Evolutionary conservation across 2,113 vertebrate species (phyloP).

Genomic region (Planiliza haematocheilus): DNA sequence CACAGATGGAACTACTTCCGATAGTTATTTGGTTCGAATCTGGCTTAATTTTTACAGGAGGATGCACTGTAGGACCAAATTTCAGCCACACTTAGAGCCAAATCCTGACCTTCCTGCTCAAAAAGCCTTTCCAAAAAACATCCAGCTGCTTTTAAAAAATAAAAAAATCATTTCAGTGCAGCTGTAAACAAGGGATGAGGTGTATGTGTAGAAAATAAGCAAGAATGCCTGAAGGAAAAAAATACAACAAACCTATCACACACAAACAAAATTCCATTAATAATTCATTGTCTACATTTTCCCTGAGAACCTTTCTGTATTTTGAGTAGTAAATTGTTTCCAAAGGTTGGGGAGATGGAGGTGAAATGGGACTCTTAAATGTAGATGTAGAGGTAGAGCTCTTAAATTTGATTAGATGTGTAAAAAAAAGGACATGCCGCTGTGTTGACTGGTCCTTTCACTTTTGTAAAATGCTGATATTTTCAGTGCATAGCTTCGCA

Average conservation of each 20-base stretch:
- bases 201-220: conserved; percentile 2
- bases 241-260: conserved; percentile 4
- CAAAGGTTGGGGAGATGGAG: not conserved
- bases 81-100: not conserved
- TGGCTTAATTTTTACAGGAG: not conserved
- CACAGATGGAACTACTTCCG: not conserved
- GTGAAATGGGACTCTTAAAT: not conserved
- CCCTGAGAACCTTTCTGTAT: not conserved
- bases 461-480: no score
- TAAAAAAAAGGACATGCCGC: no score
- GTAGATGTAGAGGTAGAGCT: not conserved
- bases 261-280: conserved; percentile 17
- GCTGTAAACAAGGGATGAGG: conserved; percentile 41
- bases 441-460: no score
- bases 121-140: not conserved
- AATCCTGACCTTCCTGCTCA: not conserved
- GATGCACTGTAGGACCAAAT: not conserved
- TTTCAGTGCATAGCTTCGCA: no score
- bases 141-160: conserved; percentile 6
- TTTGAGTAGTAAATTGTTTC: conserved; percentile 29
- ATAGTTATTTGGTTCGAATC: not conserved
- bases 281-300: conserved; percentile 27
- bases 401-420: not conserved
- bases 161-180: not conserved
- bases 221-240: conserved; percentile 15